Conservation (phyloP, 1,140 invertebrate genomes). For the Leptopilina boulardi region DNA sequence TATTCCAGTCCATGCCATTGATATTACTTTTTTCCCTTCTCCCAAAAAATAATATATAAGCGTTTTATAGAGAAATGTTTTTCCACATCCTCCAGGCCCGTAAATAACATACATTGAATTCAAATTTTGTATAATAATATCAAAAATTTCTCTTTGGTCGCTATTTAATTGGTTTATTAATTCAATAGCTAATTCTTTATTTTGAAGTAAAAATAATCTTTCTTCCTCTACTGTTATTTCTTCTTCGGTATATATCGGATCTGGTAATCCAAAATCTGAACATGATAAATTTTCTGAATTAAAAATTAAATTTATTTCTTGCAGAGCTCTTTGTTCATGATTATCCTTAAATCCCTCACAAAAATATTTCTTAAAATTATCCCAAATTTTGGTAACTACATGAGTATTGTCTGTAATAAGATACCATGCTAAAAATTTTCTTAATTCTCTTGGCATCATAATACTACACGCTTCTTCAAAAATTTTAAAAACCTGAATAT, state of each 20-base stretch:
- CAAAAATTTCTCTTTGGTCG: neutral
- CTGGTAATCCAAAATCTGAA: constrained; percentile 26
- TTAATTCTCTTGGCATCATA: neutral
- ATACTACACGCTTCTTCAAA: neutral
- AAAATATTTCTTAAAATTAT: constrained; percentile 4
- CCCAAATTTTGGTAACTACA: neutral
- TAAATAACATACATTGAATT: constrained; percentile 45
- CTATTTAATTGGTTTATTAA: neutral
- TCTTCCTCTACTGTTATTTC: neutral
- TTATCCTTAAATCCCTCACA: constrained; percentile 26
- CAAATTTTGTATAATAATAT: neutral
- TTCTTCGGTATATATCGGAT: neutral
- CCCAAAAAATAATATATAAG: constrained; percentile 38
- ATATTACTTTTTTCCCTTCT: neutral
- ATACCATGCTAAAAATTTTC: neutral
- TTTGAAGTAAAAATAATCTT: neutral
- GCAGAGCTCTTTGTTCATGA: neutral
- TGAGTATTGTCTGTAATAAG: neutral
- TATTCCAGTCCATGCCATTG: constrained; percentile 57
- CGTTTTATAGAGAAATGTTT: constrained; percentile 52
- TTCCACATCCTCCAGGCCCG: constrained; percentile 48
- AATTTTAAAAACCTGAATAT: too few species aligned
- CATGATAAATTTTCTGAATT: constrained; percentile 17
- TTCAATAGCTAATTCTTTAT: neutral
- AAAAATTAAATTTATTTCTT: constrained; percentile 17